phyloP scores from a whole-genome alignment of 1,140 invertebrate species.

The Drosophila pectinifera region DNA sequence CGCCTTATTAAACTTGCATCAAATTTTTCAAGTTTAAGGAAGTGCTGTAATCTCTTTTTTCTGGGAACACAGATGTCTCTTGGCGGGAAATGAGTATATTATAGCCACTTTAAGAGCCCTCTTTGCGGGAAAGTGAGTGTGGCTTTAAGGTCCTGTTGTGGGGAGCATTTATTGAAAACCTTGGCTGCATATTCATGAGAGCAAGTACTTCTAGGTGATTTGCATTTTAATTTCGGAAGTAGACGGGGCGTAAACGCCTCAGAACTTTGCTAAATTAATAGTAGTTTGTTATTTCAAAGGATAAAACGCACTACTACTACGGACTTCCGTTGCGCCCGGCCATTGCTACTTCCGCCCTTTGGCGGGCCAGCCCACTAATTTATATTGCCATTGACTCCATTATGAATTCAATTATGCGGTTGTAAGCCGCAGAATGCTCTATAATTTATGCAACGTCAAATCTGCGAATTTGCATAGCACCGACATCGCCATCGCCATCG shows the following conservation, averaged over 20 bases:
- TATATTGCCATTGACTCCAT: slow-evolving; percentile 60
- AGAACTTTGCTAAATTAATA: slow-evolving; percentile 38
- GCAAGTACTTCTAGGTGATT: slow-evolving; percentile 41
- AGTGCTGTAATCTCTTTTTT: neutral
- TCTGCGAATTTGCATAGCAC: slow-evolving; percentile 55
- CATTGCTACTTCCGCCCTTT: slow-evolving; percentile 43
- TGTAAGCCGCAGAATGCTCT: slow-evolving; percentile 49
- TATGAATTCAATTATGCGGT: slow-evolving; percentile 63
- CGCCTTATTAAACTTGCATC: neutral
- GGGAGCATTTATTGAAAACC: slow-evolving; percentile 49
- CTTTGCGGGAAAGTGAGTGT: slow-evolving; percentile 21
- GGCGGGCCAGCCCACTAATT: slow-evolving; percentile 30
- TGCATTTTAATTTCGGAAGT: slow-evolving; percentile 41
- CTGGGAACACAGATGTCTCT: slow-evolving; percentile 18
- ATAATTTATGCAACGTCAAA: slow-evolving; percentile 56
- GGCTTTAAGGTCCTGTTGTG: slow-evolving; percentile 1
- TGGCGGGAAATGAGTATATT: slow-evolving; percentile 9
- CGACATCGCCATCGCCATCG: slow-evolving; percentile 12
- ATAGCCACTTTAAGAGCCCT: slow-evolving; percentile 41
- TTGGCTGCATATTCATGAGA: slow-evolving; percentile 53
- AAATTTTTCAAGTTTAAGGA: neutral
- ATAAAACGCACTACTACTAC: slow-evolving; percentile 1
- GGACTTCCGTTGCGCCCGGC: slow-evolving; percentile 27
- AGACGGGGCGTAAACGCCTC: neutral
- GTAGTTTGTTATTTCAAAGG: slow-evolving; percentile 26